Conservation (phyloP, 2,797 vertebrate genomes). For the Pangasius krempfi region DNA sequence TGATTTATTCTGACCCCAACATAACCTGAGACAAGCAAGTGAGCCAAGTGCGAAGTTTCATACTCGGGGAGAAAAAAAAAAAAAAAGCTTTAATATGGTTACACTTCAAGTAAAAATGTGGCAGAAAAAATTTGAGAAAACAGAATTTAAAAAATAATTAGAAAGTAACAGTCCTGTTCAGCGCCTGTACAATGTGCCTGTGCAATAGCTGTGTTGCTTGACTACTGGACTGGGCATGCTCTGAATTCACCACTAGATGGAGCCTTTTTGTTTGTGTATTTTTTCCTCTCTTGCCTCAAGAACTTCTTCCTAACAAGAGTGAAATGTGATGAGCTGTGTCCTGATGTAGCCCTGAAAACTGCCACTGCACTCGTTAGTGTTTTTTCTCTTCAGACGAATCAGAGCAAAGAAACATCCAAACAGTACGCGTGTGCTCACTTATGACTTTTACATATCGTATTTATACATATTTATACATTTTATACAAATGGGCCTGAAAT, state of each 20-base stretch:
- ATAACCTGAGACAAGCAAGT: not conserved
- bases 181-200: not conserved
- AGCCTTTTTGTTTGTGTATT: not conserved
- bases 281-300: not conserved
- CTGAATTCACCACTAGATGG: conserved; percentile 6
- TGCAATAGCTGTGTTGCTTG: not conserved
- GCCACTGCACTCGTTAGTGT: not conserved
- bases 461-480: not conserved
- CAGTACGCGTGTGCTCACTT: not conserved
- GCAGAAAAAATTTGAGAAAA: not conserved
- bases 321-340: not conserved
- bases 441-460: not conserved
- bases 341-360: not conserved
- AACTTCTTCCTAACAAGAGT: not conserved
- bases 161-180: not conserved
- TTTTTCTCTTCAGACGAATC: not conserved
- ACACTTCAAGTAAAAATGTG: not conserved
- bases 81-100: not conserved
- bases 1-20: not conserved
- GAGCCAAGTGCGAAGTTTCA: not conserved
- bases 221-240: not conserved
- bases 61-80: not conserved
- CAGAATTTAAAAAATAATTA: not conserved
- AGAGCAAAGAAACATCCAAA: not conserved
- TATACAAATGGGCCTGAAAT: not conserved